phyloP scores from a whole-genome alignment of 2,797 vertebrate genomes.

The Oceanodroma leucorhoa region DNA sequence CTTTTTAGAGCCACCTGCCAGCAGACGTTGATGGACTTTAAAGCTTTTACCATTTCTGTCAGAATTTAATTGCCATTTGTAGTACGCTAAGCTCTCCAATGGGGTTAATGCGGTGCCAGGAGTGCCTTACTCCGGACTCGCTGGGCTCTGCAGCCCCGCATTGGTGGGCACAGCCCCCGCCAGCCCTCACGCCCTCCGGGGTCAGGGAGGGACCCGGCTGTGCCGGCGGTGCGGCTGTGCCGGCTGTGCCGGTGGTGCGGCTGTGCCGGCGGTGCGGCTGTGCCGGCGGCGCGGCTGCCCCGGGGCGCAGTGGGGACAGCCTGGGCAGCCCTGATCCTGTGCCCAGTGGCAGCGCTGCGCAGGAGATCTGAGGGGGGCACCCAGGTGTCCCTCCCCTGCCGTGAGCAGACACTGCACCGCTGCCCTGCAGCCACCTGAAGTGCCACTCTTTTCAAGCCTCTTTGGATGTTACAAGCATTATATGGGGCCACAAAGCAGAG shows the following conservation, averaged over 20 bases:
- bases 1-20: background rate
- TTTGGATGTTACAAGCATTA: background rate
- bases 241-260: no score
- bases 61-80: background rate
- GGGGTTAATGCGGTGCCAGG: background rate
- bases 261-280: background rate
- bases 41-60: background rate
- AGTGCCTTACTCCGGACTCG: background rate
- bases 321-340: background rate
- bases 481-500: background rate
- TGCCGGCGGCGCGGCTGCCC: accelerated
- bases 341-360: background rate
- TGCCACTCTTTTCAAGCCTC: background rate
- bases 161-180: background rate
- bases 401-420: accelerated
- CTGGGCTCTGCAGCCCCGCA: accelerated
- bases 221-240: background rate
- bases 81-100: background rate
- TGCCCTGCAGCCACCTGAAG: background rate
- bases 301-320: accelerated
- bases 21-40: background rate
- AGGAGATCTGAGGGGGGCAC: background rate
- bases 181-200: accelerated
- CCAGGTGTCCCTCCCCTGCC: background rate
- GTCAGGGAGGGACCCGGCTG: background rate